Percentiles rank a stretch among this genome's conserved stretches.
Evolutionary conservation across 2,888 invertebrate genomes (phyloP).

Genomic region (Orthosia gracilis): DNA sequence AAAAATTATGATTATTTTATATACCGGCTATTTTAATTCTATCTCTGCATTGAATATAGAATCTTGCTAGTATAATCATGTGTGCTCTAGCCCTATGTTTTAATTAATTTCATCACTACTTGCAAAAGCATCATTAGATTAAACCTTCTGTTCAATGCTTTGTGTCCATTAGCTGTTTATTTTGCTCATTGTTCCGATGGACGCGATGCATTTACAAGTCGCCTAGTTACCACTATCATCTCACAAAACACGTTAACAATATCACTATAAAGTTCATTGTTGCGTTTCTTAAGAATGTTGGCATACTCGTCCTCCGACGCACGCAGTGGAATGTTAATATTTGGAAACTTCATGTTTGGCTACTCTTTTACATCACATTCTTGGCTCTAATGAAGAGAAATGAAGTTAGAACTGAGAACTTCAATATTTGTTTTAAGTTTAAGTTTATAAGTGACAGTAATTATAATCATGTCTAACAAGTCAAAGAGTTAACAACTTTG

Average conservation of each 20-base stretch:
- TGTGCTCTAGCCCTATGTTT: background rate
- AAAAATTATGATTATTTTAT: too few relatives aligned
- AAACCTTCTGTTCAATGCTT: conserved; percentile 41
- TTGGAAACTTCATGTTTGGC: conserved; percentile 28
- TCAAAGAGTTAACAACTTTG: conserved; percentile 2
- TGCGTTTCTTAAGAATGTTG: conserved; percentile 31
- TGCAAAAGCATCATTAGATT: background rate
- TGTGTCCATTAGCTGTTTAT: conserved; percentile 57
- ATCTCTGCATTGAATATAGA: background rate
- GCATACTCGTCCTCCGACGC: conserved; percentile 13
- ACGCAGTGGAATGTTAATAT: conserved; percentile 41
- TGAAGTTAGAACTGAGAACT: conserved; percentile 7
- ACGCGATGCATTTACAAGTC: conserved; percentile 64
- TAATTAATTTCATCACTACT: background rate
- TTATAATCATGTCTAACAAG: conserved; percentile 11
- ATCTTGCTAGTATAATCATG: background rate
- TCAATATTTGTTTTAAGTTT: background rate
- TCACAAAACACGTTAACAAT: conserved; percentile 58
- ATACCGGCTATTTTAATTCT: background rate
- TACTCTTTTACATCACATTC: conserved; percentile 10
- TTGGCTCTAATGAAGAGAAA: conserved; percentile 20
- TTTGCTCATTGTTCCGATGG: conserved; percentile 63
- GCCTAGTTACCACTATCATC: conserved; percentile 52
- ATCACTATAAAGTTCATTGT: conserved; percentile 64
- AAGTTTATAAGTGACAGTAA: conserved; percentile 2